phyloP scores from a whole-genome alignment of 2,888 invertebrate species.

The Maniola hyperantus region DNA sequence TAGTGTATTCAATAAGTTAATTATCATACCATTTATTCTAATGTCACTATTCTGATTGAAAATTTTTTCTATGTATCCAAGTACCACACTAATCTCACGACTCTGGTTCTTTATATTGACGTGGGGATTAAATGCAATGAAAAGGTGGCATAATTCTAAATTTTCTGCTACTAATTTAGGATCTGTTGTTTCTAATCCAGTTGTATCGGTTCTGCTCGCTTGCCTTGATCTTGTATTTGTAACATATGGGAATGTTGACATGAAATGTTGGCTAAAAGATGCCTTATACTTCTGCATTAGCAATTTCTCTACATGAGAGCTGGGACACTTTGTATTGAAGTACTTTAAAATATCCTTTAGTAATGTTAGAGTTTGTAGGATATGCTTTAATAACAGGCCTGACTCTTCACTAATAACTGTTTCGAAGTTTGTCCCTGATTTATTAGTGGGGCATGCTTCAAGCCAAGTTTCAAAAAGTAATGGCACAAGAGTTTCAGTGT shows the following conservation, averaged over 20 bases:
- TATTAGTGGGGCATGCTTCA: slow-evolving; percentile 85
- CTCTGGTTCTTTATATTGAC: slow-evolving; percentile 63
- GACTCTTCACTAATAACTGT: slow-evolving; percentile 84
- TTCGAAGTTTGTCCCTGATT: slow-evolving; percentile 65
- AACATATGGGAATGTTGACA: slow-evolving; percentile 83
- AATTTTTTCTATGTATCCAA: slow-evolving; percentile 79
- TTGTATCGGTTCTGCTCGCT: slow-evolving; percentile 45
- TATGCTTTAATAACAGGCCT: slow-evolving; percentile 83
- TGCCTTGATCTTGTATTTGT: slow-evolving; percentile 67
- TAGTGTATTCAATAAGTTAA: slow-evolving; percentile 62
- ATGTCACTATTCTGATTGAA: slow-evolving; percentile 57
- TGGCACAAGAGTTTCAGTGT: slow-evolving; percentile 87
- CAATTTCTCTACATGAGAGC: slow-evolving; percentile 68
- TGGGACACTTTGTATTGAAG: slow-evolving; percentile 60
- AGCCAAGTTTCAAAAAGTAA: slow-evolving; percentile 92
- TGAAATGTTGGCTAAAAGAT: slow-evolving; percentile 80
- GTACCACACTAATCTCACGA: slow-evolving; percentile 62
- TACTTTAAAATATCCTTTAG: slow-evolving; percentile 77
- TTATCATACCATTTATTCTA: slow-evolving; percentile 52
- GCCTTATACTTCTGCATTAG: slow-evolving; percentile 80
- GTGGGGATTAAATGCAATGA: slow-evolving; percentile 71
- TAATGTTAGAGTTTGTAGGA: slow-evolving; percentile 84
- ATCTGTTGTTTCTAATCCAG: slow-evolving; percentile 60
- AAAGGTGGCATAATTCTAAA: slow-evolving; percentile 71
- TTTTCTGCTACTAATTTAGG: slow-evolving; percentile 64